Base-by-base conservation (phyloP, 1,140 invertebrate species). In the Frieseomelitta varia region DNA sequence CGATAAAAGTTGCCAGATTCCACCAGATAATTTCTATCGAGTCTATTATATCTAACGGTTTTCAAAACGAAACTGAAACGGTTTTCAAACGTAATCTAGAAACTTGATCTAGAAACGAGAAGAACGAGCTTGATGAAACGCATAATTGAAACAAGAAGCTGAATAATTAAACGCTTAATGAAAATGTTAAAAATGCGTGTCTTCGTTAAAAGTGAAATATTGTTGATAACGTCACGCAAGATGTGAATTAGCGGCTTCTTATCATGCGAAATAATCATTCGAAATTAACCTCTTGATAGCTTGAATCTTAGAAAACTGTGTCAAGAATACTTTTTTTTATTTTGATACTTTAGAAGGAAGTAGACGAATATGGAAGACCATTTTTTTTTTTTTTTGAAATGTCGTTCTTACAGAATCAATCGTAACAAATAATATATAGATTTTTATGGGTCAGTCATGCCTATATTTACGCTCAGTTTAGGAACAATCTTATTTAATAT, bases 1-100 rank as follows among this genome's bases (percentile, higher is more conserved):
- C 56, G 75, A 71, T 72, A 79, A 78, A 63, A 71, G 79, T 69
- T 77, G 4, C 24, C 47, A n/a, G 21, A 68, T 34, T 39, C 61
- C 53, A 78, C 71, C n/a, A 55, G 10, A 8, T n/a, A 51, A 71
- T 71, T n/a, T 47, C 15, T 47, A 19, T 21, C 24, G 12, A 4
- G 14, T 2, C 10, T 27, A 77, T 76, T 51, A 14, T 6, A 17
- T 4, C 30, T 11, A 14, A n/a, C 24, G 14, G 19, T 14, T 53
- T 34, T 65, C 10, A 51, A 21, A 51, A 21, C 12, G 51, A n/a
- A 24, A 21, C 14, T 8, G 17, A 34, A 11, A 51, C 63, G 53
- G n/a, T 34, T 67, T 67, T 19, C 15, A 53, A 78, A 78, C 76
- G 58, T 47, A 47, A 6, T 8, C 6, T 8, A 30, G 19, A 3